Percentiles rank a stretch among this genome's conserved stretches.
phyloP scores from a whole-genome alignment of 2,888 invertebrate genomes.

The Euproctis similis region DNA sequence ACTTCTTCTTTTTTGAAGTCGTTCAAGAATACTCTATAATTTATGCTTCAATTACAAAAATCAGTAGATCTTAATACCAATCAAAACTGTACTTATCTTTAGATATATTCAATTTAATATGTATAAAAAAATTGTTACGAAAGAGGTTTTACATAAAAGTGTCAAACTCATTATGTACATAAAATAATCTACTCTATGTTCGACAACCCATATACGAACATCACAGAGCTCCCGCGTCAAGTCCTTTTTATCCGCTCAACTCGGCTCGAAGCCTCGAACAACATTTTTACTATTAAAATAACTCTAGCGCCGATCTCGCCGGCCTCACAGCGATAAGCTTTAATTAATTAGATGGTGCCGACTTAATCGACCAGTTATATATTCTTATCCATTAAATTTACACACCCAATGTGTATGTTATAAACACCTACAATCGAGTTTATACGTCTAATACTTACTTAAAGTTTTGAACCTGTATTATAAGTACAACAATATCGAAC shows the following conservation, averaged over 20 bases:
- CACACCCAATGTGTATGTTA: constrained; percentile 48
- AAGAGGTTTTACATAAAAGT: too few relatives aligned
- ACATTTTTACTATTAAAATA: constrained; percentile 51
- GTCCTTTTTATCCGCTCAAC: constrained; percentile 25
- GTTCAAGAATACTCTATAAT: too few relatives aligned
- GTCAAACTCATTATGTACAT: too few relatives aligned
- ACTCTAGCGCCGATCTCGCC: constrained; percentile 46
- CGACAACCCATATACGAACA: background rate
- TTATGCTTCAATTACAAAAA: too few relatives aligned
- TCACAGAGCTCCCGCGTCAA: constrained; percentile 20
- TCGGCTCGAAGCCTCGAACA: constrained; percentile 41
- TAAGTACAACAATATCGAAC: too few relatives aligned
- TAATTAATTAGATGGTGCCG: constrained; percentile 55
- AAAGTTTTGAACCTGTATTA: constrained; percentile 39
- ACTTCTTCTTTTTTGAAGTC: too few relatives aligned
- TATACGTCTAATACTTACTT: constrained; percentile 41
- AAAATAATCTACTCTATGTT: too few relatives aligned
- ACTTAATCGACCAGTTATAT: constrained; percentile 50
- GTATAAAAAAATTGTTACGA: too few relatives aligned
- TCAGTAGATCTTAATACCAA: too few relatives aligned
- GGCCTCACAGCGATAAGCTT: constrained; percentile 40
- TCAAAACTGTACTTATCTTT: too few relatives aligned
- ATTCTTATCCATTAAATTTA: constrained; percentile 54
- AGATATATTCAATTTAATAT: too few relatives aligned
- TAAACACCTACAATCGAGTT: constrained; percentile 51